Conservation (phyloP, 2,797 vertebrate species). For the Graptemys geographica region DNA sequence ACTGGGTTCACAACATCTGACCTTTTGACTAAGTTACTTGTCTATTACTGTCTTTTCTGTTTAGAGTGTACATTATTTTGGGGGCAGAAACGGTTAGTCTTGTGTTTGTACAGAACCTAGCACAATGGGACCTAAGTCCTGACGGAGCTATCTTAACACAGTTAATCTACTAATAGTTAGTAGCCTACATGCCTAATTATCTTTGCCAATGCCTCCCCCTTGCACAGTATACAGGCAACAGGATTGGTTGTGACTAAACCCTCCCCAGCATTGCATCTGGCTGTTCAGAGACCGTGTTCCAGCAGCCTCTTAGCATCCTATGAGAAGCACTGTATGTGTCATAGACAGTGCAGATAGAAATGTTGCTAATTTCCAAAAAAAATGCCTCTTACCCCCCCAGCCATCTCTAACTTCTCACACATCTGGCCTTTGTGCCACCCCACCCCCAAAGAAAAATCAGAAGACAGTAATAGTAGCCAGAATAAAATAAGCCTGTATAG, state of each 20-base stretch:
- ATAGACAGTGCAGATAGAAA: neutral
- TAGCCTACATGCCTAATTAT: neutral
- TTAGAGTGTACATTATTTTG: neutral
- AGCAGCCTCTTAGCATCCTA: accelerated
- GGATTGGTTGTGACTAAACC: too few relatives aligned
- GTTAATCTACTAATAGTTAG: neutral
- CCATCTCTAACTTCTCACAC: neutral
- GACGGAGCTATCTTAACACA: neutral
- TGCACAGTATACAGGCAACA: neutral
- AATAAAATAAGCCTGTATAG: neutral
- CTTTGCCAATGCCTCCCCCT: neutral
- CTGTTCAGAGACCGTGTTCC: too few relatives aligned
- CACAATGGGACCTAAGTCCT: neutral
- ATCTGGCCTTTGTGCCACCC: neutral
- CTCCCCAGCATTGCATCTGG: accelerated
- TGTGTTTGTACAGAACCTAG: neutral
- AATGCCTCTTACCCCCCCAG: neutral
- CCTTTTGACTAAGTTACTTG: neutral
- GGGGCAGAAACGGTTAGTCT: neutral
- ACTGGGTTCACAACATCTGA: neutral
- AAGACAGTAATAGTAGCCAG: neutral
- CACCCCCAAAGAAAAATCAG: neutral
- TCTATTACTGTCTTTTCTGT: neutral
- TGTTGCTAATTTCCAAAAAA: neutral
- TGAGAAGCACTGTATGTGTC: neutral